These are phyloP conservation scores for Deilephila porcellus DNA, from an alignment of 2,888 invertebrate genomes.

Conservation along the genomic window DNA sequence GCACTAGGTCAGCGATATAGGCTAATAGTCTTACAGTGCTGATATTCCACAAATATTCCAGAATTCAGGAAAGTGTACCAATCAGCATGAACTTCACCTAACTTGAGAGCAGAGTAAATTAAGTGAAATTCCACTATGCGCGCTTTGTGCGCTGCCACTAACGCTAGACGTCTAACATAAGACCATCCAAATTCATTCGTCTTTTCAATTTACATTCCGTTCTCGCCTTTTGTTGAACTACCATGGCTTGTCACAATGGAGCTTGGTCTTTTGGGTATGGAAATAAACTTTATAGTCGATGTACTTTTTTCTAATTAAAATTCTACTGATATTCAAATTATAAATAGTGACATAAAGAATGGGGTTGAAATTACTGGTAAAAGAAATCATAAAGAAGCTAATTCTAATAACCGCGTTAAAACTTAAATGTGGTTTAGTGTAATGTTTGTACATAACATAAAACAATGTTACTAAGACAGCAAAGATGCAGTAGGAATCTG, in stretches of 20 bases:
- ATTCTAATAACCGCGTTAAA: no score
- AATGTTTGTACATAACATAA: no score
- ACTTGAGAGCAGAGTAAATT: conserved; percentile 18
- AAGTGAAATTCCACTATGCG: conserved; percentile 20
- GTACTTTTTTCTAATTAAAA: not conserved
- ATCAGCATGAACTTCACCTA: not conserved
- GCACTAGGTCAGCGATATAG: no score
- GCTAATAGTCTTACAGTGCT: no score
- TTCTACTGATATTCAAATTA: no score
- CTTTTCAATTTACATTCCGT: conserved; percentile 21
- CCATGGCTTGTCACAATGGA: not conserved
- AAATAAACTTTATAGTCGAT: not conserved
- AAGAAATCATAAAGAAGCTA: no score
- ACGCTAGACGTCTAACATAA: conserved; percentile 8
- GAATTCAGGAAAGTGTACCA: not conserved
- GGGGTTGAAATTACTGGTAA: no score
- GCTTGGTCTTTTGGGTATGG: not conserved
- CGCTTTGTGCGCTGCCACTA: not conserved
- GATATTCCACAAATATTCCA: not conserved
- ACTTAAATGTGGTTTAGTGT: no score
- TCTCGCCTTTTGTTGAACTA: not conserved
- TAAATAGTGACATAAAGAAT: no score
- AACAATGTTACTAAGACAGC: no score
- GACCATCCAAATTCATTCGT: conserved; percentile 5
- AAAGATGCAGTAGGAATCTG: no score